Evolutionary conservation across 2,888 invertebrate genomes (phyloP).

Genomic region (Trypoxylon attenuatum): DNA sequence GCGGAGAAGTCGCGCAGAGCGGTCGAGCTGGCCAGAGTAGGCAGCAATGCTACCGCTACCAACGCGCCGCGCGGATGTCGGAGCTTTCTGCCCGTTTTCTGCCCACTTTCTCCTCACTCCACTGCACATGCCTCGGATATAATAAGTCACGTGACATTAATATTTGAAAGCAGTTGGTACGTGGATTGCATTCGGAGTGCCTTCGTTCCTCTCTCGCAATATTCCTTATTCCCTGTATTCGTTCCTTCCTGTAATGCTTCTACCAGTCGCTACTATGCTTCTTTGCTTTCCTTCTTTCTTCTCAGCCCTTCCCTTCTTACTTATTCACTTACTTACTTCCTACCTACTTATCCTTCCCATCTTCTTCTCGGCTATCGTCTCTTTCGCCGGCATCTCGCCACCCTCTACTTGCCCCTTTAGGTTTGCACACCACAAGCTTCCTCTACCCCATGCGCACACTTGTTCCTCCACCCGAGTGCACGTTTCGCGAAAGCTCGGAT

Average conservation of each 20-base stretch:
- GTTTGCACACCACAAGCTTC: background rate
- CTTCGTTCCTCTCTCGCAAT: constrained; percentile 62
- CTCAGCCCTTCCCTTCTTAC: constrained; percentile 28
- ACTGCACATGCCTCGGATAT: constrained; percentile 71
- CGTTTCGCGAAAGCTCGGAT: background rate
- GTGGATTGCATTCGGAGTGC: constrained; percentile 73
- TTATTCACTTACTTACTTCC: background rate
- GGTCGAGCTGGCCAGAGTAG: constrained; percentile 3
- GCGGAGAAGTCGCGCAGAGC: no score
- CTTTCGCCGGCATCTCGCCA: constrained; percentile 24
- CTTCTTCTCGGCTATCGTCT: constrained; percentile 5
- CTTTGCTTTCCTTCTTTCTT: constrained; percentile 32
- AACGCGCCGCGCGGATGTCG: constrained; percentile 43
- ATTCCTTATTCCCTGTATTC: constrained; percentile 61
- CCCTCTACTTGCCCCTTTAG: background rate
- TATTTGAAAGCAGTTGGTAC: constrained; percentile 74
- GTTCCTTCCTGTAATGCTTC: constrained; percentile 40
- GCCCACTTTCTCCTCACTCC: no score
- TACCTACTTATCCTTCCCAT: background rate
- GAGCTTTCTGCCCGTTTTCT: no score
- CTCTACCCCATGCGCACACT: background rate
- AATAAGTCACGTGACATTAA: constrained; percentile 75
- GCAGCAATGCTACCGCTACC: constrained; percentile 7
- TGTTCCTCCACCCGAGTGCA: background rate
- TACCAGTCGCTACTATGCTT: no score